These are phyloP conservation scores for Anguilla marmorata DNA, from an alignment of 2,797 vertebrate genomes.

Conservation along the genomic window DNA sequence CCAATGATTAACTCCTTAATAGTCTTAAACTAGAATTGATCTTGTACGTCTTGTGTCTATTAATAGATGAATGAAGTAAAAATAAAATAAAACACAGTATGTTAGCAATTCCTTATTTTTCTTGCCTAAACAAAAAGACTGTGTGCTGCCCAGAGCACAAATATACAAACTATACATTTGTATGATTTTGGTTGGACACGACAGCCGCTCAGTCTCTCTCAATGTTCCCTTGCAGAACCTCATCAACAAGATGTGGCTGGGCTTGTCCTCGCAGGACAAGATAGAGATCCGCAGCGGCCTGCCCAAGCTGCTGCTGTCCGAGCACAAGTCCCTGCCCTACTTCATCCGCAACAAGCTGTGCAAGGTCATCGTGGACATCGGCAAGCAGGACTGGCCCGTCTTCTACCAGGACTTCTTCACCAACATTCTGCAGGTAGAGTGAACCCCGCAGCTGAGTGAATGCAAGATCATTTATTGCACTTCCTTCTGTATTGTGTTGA, in stretches of 20 bases:
- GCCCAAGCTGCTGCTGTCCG: slow-evolving; percentile 91
- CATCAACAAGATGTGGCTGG: slow-evolving; percentile 99
- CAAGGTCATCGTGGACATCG: slow-evolving; percentile 98
- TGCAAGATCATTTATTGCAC: neutral
- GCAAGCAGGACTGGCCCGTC: slow-evolving; percentile 98
- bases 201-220: neutral
- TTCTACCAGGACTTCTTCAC: slow-evolving; percentile 99
- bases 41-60: neutral
- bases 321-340: slow-evolving; percentile 93
- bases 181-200: neutral
- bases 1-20: neutral
- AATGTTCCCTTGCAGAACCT: slow-evolving; percentile 77
- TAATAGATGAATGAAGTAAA: neutral
- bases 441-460: neutral
- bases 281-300: slow-evolving; percentile 96
- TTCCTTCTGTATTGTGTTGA: neutral
- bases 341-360: slow-evolving; percentile 98
- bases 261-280: slow-evolving; percentile 93
- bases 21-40: neutral
- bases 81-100: neutral
- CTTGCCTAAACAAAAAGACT: neutral
- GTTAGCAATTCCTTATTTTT: neutral
- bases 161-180: neutral
- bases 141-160: neutral
- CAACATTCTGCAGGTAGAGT: slow-evolving; percentile 90